phyloP scores from a whole-genome alignment of 2,113 vertebrate species.

The Sula dactylatra region DNA sequence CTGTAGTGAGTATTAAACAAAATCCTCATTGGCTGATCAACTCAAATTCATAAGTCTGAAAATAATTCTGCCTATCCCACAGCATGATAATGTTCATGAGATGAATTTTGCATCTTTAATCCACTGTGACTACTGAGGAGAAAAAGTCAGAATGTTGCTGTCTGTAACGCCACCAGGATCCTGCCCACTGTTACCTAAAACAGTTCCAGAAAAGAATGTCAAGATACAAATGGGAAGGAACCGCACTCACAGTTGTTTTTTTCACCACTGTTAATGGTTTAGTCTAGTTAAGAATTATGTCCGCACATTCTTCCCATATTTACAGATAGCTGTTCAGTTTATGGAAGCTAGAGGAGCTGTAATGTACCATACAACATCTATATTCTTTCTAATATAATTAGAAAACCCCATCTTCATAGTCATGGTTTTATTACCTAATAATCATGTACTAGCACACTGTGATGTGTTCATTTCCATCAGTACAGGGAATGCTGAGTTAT shows the following conservation, averaged over 20 bases:
- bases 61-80: background rate
- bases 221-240: background rate
- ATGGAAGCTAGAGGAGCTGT: background rate
- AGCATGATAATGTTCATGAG: background rate
- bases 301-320: background rate
- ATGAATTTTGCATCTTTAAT: background rate
- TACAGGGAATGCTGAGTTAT: background rate
- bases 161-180: background rate
- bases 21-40: background rate
- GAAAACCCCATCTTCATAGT: background rate
- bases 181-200: background rate
- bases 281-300: background rate
- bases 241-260: background rate
- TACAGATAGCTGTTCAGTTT: background rate
- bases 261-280: background rate
- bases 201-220: background rate
- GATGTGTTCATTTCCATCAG: background rate
- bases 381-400: background rate
- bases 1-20: background rate
- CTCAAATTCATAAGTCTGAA: background rate
- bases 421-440: background rate
- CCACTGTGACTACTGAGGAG: background rate
- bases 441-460: background rate
- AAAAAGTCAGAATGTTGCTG: background rate
- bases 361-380: background rate